phyloP scores from a whole-genome alignment of 2,797 vertebrate species.

The Karalla daura region DNA sequence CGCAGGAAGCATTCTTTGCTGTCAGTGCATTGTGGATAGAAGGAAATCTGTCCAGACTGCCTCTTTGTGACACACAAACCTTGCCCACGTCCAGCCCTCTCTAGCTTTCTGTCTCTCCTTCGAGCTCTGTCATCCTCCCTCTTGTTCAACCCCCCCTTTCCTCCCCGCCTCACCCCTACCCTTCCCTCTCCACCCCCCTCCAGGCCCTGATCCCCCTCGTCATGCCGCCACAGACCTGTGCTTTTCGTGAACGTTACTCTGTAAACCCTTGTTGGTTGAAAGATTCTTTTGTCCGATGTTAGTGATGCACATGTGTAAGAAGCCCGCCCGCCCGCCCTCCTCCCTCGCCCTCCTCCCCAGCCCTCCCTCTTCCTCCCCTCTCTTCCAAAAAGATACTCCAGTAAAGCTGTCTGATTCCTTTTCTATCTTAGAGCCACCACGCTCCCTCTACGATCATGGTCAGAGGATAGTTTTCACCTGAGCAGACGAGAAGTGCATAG shows the following conservation, averaged over 20 bases:
- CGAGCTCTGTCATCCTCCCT: slow-evolving; percentile 44
- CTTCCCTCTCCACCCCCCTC: background rate
- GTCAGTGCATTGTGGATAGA: slow-evolving; percentile 93
- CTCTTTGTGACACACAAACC: slow-evolving; percentile 83
- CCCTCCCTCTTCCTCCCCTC: slow-evolving; percentile 53
- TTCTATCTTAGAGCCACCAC: slow-evolving; percentile 81
- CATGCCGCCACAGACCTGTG: slow-evolving; percentile 87
- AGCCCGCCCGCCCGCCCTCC: slow-evolving; percentile 58
- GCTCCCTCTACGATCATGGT: slow-evolving; percentile 59
- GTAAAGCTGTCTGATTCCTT: slow-evolving; percentile 80
- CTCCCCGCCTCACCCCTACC: slow-evolving; percentile 20
- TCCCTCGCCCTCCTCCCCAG: slow-evolving; percentile 36
- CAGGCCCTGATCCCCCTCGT: slow-evolving; percentile 49
- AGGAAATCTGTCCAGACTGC: slow-evolving; percentile 89
- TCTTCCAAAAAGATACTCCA: slow-evolving; percentile 65
- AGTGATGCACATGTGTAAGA: slow-evolving; percentile 94
- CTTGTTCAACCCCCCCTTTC: slow-evolving; percentile 36
- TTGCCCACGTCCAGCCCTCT: slow-evolving; percentile 69
- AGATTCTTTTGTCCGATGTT: slow-evolving; percentile 93
- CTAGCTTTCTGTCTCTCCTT: slow-evolving; percentile 62
- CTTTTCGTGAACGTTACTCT: slow-evolving; percentile 96
- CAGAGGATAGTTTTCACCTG: slow-evolving; percentile 81
- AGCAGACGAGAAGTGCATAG: slow-evolving; percentile 83
- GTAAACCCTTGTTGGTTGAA: slow-evolving; percentile 92
- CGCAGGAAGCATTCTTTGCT: slow-evolving; percentile 89